Conservation (phyloP, 2,797 vertebrate species). For the Paedocypris micromegethes region DNA sequence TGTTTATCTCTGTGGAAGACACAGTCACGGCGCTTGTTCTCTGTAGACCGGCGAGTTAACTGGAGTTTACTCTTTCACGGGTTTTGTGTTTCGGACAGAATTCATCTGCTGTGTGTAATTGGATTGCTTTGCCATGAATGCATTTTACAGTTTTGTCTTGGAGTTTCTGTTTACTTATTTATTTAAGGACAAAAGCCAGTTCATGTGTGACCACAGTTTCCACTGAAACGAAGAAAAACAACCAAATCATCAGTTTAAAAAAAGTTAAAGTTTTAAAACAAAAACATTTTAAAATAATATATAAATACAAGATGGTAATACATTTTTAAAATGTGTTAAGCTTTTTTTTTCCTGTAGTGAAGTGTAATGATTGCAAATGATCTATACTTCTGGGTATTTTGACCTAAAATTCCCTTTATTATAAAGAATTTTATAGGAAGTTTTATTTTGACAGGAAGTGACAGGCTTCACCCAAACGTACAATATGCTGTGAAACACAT, state of each 20-base stretch:
- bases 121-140: too few species aligned
- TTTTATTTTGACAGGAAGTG: too few species aligned
- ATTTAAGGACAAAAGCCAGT: slow-evolving; percentile 17
- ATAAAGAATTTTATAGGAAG: too few species aligned
- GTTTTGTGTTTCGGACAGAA: background rate
- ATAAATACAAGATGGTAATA: too few species aligned
- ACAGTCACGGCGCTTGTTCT: slow-evolving; percentile 1
- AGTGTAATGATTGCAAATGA: too few species aligned
- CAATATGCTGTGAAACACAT: too few species aligned
- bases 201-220: slow-evolving; percentile 9
- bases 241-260: slow-evolving; percentile 3
- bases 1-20: slow-evolving; percentile 13
- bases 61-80: background rate
- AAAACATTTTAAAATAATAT: too few species aligned
- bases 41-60: background rate
- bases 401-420: too few species aligned
- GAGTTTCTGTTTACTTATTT: slow-evolving; percentile 11
- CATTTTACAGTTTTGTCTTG: background rate
- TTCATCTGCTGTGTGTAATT: background rate
- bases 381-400: too few species aligned
- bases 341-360: too few species aligned
- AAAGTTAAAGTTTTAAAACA: background rate
- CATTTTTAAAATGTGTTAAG: too few species aligned
- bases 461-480: too few species aligned
- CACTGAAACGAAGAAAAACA: slow-evolving; percentile 20